A percentile compares a stretch with the other conserved stretches of the same genome.
Conservation (phyloP, 2,113 vertebrate genomes). For the Dendropsophus ebraccatus region DNA sequence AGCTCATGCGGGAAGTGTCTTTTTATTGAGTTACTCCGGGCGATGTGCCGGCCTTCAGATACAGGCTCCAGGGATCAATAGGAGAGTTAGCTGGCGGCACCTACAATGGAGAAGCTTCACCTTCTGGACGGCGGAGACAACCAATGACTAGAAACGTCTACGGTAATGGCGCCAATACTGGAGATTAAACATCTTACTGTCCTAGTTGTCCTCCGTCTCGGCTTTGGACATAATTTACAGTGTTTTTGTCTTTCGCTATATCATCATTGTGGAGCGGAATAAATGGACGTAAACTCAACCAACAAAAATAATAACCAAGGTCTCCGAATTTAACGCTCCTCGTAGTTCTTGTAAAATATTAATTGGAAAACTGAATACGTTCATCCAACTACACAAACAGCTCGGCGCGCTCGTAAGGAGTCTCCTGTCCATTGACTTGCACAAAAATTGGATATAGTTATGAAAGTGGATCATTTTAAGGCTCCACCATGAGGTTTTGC, state of each 20-base stretch:
- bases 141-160: background rate
- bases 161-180: background rate
- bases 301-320: background rate
- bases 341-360: background rate
- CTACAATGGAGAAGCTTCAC: constrained; percentile 2
- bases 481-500: background rate
- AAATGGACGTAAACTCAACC: background rate
- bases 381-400: background rate
- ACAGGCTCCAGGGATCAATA: background rate
- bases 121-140: background rate
- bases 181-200: constrained; percentile 1
- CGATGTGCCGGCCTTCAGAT: background rate
- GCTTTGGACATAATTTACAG: background rate
- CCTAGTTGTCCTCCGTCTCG: too few species aligned
- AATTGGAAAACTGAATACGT: background rate
- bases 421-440: background rate
- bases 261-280: background rate
- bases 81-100: background rate
- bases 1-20: constrained; percentile 18
- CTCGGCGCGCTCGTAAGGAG: background rate
- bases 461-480: background rate
- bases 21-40: background rate
- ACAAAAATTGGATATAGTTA: background rate
- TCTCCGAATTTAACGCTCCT: background rate
- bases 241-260: background rate